Conservation (phyloP, 2,888 invertebrate genomes). For the Lomographa bimaculata region DNA sequence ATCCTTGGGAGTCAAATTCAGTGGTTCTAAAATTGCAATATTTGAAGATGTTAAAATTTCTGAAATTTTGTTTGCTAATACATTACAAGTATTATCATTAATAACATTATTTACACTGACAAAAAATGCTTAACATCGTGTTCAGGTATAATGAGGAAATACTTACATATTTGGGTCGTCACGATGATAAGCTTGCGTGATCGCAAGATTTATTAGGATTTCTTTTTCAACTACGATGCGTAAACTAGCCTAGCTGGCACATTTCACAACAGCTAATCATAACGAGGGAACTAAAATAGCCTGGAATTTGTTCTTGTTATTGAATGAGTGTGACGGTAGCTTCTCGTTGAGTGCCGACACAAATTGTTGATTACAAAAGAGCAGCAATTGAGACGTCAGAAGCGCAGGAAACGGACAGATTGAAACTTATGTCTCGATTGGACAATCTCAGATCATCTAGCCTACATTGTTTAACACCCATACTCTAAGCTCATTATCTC, state of each 20-base stretch:
- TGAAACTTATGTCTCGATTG: slow-evolving; percentile 73
- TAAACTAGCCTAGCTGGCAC: slow-evolving; percentile 25
- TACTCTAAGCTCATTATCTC: slow-evolving; percentile 8
- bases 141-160: slow-evolving; percentile 14
- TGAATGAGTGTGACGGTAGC: slow-evolving; percentile 64
- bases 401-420: slow-evolving; percentile 72
- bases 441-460: slow-evolving; percentile 45
- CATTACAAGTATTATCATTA: too few species aligned
- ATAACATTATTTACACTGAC: too few species aligned
- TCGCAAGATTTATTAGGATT: slow-evolving; percentile 35
- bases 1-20: too few species aligned
- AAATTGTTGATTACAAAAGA: slow-evolving; percentile 82
- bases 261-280: slow-evolving; percentile 52
- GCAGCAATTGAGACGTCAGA: slow-evolving; percentile 79
- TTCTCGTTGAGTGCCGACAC: slow-evolving; percentile 66
- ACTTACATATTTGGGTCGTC: slow-evolving; percentile 23
- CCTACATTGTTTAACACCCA: slow-evolving; percentile 32
- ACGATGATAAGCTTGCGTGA: slow-evolving; percentile 35
- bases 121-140: slow-evolving; percentile 4
- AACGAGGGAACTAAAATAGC: slow-evolving; percentile 63
- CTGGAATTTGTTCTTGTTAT: slow-evolving; percentile 70
- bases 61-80: too few species aligned
- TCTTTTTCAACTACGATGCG: slow-evolving; percentile 31
- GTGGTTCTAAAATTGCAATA: too few species aligned
- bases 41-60: too few species aligned